Conservation (phyloP, 30 jellyfish, hydroid and myxozoan genomes). For the Sanderia malayensis region DNA sequence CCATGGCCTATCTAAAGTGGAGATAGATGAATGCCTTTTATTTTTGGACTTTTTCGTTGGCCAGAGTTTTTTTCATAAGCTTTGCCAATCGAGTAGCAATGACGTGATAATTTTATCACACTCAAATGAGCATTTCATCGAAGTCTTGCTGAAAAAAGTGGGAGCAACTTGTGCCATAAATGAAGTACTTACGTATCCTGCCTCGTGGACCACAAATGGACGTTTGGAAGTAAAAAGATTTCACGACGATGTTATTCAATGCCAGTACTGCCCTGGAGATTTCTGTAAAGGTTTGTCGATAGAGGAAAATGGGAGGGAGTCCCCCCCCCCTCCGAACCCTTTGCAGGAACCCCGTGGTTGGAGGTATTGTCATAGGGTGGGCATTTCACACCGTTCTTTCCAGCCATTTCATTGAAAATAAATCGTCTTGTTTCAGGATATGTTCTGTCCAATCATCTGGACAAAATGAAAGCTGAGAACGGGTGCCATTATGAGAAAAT, state of each 20-base stretch:
- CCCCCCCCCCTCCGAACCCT: too few species aligned
- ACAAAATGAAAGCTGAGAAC: conserved; percentile 9
- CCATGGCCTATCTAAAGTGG: conserved; percentile 10
- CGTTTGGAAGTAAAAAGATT: conserved; percentile 24
- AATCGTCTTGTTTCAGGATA: conserved; percentile 22
- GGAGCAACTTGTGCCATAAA: conserved; percentile 12
- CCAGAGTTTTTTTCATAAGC: conserved; percentile 3
- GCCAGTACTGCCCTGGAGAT: conserved; percentile 53
- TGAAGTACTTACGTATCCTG: conserved; percentile 30
- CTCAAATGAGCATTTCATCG: conserved; percentile 56
- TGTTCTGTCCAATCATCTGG: conserved; percentile 11
- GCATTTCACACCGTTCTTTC: too few species aligned
- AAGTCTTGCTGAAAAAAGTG: conserved; percentile 14
- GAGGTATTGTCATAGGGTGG: too few species aligned
- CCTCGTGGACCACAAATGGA: conserved; percentile 42
- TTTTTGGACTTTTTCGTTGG: conserved; percentile 12
- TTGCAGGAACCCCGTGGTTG: too few species aligned
- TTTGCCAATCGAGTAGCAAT: neutral
- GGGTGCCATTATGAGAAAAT: conserved; percentile 3
- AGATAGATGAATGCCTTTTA: conserved; percentile 23
- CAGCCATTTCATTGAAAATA: too few species aligned
- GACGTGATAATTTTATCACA: conserved; percentile 52
- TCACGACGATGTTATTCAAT: conserved; percentile 13
- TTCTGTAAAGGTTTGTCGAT: conserved; percentile 65
- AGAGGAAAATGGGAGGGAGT: too few species aligned